Evolutionary conservation across 2,113 vertebrate genomes (phyloP).

Genomic region (Charina bottae): DNA sequence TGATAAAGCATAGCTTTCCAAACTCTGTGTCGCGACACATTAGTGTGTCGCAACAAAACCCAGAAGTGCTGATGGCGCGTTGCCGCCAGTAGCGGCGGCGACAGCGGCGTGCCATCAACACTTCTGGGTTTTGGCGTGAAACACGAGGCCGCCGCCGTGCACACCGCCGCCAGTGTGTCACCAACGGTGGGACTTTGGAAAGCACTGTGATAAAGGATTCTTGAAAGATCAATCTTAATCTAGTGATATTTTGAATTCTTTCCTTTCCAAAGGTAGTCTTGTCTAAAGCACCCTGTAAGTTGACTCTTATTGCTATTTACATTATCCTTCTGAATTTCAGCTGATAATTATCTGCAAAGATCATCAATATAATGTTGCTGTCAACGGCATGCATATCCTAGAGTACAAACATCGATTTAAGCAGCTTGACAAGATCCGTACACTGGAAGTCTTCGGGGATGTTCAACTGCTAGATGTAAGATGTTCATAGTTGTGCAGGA

Average conservation of each 20-base stretch:
- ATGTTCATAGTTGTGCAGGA: slow-evolving; percentile 69
- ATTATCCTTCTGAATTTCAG: slow-evolving; percentile 69
- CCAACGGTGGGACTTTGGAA: no score
- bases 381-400: slow-evolving; percentile 86
- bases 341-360: slow-evolving; percentile 85
- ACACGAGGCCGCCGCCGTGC: no score
- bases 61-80: no score
- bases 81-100: no score
- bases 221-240: neutral
- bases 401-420: slow-evolving; percentile 89
- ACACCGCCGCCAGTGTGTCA: no score
- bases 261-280: neutral
- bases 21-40: no score
- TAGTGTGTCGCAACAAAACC: no score
- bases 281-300: neutral
- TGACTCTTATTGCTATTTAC: neutral
- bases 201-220: neutral
- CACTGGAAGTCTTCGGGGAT: slow-evolving; percentile 81
- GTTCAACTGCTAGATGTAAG: slow-evolving; percentile 78
- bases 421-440: slow-evolving; percentile 77
- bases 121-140: no score
- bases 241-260: neutral
- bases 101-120: no score
- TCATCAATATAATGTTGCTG: slow-evolving; percentile 82
- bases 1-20: no score